Evolutionary conservation across 2,888 invertebrate species (phyloP), one percentile per base, ranked within the genome.

Genomic region (Neuroscelio doddi): DNA sequence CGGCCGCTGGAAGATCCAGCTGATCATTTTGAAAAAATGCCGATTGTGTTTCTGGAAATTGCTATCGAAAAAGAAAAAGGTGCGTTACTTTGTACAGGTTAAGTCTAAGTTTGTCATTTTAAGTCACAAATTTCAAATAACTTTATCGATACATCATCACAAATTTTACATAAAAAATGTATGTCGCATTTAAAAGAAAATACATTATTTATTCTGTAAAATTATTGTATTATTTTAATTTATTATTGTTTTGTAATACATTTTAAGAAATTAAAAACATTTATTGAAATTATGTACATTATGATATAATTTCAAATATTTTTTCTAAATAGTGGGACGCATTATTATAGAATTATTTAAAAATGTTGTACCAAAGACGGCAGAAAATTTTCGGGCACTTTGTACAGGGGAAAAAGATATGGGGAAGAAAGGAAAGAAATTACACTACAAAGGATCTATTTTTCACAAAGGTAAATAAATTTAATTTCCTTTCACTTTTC

Each of bases 341-440:
- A 87, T 97, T 53, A 88, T 97, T 14, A 92, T 97, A 79, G 94
- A 97, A 85, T 86, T 98, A 55, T 93, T 91, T 82, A 91, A 90
- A 77, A 90, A 96, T 86, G 85, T 91, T 49, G 94, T 93, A 61
- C 97, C 97, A 16, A 91, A 89, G 80, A 94, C 96, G 1, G 93
- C 91, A 38, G 96, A 97, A 85, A 97, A 98, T 86, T 97, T 97
- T 82, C 88, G 96, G 70, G 91, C 92, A 1, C 85, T 98, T 1
- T 98, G 98, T 81, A 97, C 97, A 0, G 97, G 97, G 1, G 96
- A 97, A 85, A 91, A 88, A 67, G 96, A 96, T 1, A 80, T 89
- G 67, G 94, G 95, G 0, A 77, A 75, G 14, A 77, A 85, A 72
- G 91, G 91, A 1, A 92, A 92, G 78, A 91, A 91, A 1, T 86